Evolutionary conservation across 2,113 vertebrate species (phyloP).

Genomic region (Otus sunia): DNA sequence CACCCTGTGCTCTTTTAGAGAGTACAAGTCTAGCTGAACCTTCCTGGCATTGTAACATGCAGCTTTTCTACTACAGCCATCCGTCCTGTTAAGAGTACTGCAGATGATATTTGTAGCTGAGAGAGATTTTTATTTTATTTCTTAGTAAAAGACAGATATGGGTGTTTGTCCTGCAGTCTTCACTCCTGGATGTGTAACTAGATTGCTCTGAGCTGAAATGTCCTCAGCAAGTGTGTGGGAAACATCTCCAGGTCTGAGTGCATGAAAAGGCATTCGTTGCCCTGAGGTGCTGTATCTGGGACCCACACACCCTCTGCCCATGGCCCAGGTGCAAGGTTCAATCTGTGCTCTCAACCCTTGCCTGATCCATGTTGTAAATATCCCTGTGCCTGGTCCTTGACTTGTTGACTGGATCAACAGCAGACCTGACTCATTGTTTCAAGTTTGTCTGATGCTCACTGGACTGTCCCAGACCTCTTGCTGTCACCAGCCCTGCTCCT

Average conservation of each 20-base stretch:
- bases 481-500: background rate
- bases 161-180: background rate
- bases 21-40: background rate
- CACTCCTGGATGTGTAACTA: background rate
- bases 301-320: background rate
- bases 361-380: background rate
- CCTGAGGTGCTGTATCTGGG: background rate
- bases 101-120: background rate
- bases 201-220: background rate
- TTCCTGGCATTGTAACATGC: background rate
- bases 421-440: background rate
- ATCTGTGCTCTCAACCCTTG: background rate
- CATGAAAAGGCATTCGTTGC: no score
- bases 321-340: background rate
- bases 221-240: background rate
- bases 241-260: background rate
- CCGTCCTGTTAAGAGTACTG: background rate
- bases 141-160: background rate
- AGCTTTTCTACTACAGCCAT: background rate
- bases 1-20: background rate
- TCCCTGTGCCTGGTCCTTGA: background rate
- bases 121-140: background rate
- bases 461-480: background rate
- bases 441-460: background rate
- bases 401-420: background rate